Conservation (phyloP, 2,113 vertebrate species). For the Grus americana region DNA sequence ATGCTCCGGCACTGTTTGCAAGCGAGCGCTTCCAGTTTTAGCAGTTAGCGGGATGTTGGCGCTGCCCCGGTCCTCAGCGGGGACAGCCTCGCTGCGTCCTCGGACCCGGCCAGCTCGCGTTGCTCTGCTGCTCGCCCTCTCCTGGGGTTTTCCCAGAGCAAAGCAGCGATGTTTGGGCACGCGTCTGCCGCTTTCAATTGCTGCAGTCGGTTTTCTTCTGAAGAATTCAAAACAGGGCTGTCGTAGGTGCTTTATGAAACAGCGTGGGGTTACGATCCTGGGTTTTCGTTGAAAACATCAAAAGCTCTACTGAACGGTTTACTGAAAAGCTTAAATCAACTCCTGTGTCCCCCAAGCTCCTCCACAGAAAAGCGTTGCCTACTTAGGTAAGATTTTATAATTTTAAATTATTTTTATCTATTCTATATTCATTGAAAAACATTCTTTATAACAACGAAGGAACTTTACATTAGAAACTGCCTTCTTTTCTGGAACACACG, state of each 20-base stretch:
- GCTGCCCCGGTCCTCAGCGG: neutral
- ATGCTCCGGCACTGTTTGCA: neutral
- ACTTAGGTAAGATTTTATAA: neutral
- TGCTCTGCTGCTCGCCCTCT: neutral
- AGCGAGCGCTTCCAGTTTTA: neutral
- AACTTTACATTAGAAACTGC: neutral
- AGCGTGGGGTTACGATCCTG: neutral
- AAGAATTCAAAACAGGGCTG: neutral
- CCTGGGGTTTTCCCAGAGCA: neutral
- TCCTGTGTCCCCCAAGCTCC: neutral
- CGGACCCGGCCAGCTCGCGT: fast-evolving
- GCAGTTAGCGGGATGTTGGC: neutral
- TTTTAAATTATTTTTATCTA: neutral
- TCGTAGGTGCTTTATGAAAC: neutral
- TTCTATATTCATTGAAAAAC: neutral
- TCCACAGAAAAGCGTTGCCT: neutral
- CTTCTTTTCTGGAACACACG: neutral
- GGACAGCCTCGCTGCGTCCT: neutral
- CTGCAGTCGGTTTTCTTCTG: neutral
- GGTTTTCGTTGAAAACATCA: neutral
- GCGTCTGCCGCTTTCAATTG: fast-evolving
- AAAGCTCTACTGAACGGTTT: neutral
- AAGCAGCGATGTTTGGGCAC: neutral
- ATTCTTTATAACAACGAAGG: neutral
- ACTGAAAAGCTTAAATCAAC: neutral